These are phyloP conservation scores for Idaea biselata DNA, from an alignment of 2,888 invertebrate genomes.

Conservation along the genomic window DNA sequence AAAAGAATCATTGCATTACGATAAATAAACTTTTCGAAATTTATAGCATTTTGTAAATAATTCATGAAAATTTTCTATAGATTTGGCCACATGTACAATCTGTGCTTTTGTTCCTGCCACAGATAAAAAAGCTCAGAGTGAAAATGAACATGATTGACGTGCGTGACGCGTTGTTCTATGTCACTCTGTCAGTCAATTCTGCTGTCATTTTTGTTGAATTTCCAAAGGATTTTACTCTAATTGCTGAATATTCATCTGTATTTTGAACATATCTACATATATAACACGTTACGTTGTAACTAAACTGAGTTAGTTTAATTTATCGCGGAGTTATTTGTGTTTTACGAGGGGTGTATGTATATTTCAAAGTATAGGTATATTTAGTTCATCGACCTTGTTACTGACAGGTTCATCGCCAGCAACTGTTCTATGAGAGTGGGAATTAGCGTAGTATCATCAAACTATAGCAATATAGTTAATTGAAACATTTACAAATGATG, in stretches of 20 bases:
- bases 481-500: slow-evolving; percentile 59
- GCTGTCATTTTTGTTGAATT: slow-evolving; percentile 42
- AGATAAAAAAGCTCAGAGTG: background rate
- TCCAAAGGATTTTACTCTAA: slow-evolving; percentile 40
- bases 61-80: background rate
- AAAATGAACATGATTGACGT: background rate
- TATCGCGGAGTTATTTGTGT: slow-evolving; percentile 32
- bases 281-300: slow-evolving; percentile 7
- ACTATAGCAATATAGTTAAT: slow-evolving; percentile 39
- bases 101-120: background rate
- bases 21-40: no score
- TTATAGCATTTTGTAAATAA: no score
- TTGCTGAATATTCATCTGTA: slow-evolving; percentile 28
- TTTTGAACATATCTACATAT: slow-evolving; percentile 11
- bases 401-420: slow-evolving; percentile 79
- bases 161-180: slow-evolving; percentile 69
- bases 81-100: background rate
- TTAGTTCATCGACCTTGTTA: slow-evolving; percentile 81
- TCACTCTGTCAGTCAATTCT: slow-evolving; percentile 35
- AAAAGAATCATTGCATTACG: no score
- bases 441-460: slow-evolving; percentile 37
- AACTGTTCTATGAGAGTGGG: slow-evolving; percentile 74
- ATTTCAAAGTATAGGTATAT: slow-evolving; percentile 73
- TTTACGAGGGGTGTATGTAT: slow-evolving; percentile 53
- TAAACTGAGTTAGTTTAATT: background rate